Percentiles rank a stretch among this genome's conserved stretches.
Evolutionary conservation across 64 coral and sea anemone genomes (phyloP).

Genomic region (Montipora efflorescens): DNA sequence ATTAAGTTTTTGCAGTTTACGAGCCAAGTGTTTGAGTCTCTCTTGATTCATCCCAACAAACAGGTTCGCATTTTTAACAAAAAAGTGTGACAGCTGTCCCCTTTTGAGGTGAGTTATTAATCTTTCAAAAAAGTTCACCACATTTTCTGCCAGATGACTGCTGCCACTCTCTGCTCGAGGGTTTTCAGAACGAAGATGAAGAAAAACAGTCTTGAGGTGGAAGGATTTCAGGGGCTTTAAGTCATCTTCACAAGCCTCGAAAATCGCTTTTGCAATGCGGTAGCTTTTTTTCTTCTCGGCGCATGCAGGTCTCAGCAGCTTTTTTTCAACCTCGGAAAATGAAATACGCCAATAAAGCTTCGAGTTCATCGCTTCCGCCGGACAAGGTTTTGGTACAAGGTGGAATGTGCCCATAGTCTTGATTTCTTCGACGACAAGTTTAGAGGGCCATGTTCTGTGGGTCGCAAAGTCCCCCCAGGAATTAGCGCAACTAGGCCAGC

Average conservation of each 20-base stretch:
- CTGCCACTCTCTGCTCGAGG: not conserved
- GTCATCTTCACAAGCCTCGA: slow-evolving; percentile 3
- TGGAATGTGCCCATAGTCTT: slow-evolving; percentile 12
- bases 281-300: slow-evolving; percentile 28
- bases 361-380: not conserved
- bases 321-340: slow-evolving; percentile 72
- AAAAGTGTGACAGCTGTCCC: slow-evolving; percentile 31
- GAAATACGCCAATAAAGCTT: slow-evolving; percentile 60
- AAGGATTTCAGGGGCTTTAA: slow-evolving; percentile 51
- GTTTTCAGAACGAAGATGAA: not conserved
- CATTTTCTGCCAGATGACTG: slow-evolving; percentile 7
- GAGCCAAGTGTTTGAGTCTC: not conserved
- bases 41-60: not conserved
- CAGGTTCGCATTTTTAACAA: slow-evolving; percentile 29
- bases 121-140: slow-evolving; percentile 45
- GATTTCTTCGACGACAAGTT: slow-evolving; percentile 19
- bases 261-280: slow-evolving; percentile 60
- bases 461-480: slow-evolving; percentile 32
- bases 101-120: not conserved
- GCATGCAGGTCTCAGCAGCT: not conserved
- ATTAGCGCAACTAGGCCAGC: slow-evolving; percentile 48
- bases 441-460: slow-evolving; percentile 22
- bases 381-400: slow-evolving; percentile 54
- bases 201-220: slow-evolving; percentile 63
- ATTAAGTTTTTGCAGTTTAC: not conserved